Percentiles rank a stretch among this genome's conserved stretches.
Conservation (phyloP, 2,797 vertebrate genomes). For the Gallinago nigripennis region DNA sequence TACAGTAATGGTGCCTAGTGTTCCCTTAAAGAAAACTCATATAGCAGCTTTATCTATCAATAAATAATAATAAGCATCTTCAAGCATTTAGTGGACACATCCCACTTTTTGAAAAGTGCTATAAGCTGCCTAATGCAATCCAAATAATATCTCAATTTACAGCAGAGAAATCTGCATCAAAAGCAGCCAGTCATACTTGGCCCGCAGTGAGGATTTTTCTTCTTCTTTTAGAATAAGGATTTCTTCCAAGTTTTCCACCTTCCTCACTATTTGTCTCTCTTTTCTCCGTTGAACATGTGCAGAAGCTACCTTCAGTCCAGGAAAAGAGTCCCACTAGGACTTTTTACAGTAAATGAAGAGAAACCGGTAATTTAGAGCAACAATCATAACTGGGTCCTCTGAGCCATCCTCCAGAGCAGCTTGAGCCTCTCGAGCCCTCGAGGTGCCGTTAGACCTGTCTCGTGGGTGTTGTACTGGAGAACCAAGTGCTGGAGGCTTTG, state of each 20-base stretch:
- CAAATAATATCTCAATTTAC: neutral
- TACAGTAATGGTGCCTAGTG: neutral
- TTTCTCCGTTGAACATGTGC: neutral
- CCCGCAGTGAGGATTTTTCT: neutral
- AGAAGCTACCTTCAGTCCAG: neutral
- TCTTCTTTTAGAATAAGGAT: neutral
- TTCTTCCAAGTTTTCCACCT: neutral
- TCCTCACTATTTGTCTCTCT: neutral
- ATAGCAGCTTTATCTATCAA: slow-evolving; percentile 26
- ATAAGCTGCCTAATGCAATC: neutral
- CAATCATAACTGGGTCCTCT: neutral
- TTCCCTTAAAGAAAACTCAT: slow-evolving; percentile 18
- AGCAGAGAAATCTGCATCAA: neutral
- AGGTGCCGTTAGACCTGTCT: neutral
- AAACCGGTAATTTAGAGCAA: neutral
- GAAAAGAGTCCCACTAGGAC: neutral
- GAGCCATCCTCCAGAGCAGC: neutral
- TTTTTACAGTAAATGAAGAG: neutral
- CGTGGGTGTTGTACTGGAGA: neutral
- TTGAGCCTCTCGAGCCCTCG: rapidly evolving
- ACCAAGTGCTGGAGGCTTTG: neutral
- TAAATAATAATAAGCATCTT: slow-evolving; percentile 47
- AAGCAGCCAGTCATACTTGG: neutral
- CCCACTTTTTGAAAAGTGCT: neutral
- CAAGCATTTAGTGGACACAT: slow-evolving; percentile 9